These are phyloP conservation scores for Octonoba sinensis DNA, from an alignment of 2,888 invertebrate species.

Conservation along the genomic window DNA sequence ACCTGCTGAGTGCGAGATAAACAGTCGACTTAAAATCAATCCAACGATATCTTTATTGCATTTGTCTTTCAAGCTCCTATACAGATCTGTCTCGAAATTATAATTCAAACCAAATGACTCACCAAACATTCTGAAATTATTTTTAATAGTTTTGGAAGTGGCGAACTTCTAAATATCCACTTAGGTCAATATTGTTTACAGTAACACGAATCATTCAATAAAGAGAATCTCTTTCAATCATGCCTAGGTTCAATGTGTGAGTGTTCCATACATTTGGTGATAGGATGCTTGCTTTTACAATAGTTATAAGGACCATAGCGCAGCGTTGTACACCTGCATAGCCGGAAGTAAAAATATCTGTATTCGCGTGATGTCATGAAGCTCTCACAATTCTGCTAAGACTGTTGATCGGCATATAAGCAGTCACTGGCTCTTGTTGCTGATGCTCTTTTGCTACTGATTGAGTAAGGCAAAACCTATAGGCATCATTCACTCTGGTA, in stretches of 20 bases:
- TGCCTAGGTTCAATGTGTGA: constrained; percentile 12
- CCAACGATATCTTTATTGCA: background rate
- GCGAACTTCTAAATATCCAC: too few species aligned
- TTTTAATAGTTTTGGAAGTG: background rate
- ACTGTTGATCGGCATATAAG: constrained; percentile 14
- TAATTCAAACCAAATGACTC: too few species aligned
- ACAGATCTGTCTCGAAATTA: too few species aligned
- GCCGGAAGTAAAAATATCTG: constrained; percentile 18
- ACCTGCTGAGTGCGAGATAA: background rate
- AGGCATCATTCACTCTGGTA: constrained; percentile 6
- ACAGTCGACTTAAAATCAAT: background rate
- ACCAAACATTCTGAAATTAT: background rate
- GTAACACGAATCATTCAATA: too few species aligned
- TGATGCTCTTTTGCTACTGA: background rate
- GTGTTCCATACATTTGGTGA: constrained; percentile 13
- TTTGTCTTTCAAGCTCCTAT: too few species aligned
- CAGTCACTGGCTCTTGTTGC: constrained; percentile 4
- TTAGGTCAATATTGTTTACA: too few species aligned
- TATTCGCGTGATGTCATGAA: constrained; percentile 27
- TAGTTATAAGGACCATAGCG: constrained; percentile 42
- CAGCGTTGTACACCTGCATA: constrained; percentile 36
- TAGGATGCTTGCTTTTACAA: constrained; percentile 41
- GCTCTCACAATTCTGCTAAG: constrained; percentile 18
- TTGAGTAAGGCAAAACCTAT: constrained; percentile 27
- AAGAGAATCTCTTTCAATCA: constrained; percentile 17